Base-by-base conservation (phyloP, 2,888 invertebrate genomes). In the Drosophila recens region DNA sequence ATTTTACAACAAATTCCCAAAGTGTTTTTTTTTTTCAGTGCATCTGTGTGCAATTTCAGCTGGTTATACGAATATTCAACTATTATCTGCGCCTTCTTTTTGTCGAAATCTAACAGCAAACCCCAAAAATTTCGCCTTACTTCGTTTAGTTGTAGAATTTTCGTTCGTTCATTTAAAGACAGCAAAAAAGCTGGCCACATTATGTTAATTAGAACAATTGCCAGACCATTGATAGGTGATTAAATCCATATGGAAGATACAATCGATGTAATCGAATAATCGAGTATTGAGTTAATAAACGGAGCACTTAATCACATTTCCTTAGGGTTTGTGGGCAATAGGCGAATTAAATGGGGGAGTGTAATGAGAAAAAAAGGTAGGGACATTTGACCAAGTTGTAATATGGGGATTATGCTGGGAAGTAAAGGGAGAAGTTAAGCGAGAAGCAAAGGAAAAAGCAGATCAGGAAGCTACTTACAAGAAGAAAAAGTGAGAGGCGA, bases 41-140 rank as follows among this genome's bases (percentile, higher is more conserved):
- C 38, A 20, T 48, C 40, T 58, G 61, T 20, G 54, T 57, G 36
- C 23, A 43, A 27, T 59, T n/a, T 67, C 20, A 65, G 45, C 58
- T 57, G 38, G 40, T 51, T 57, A 45, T 43, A 53, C 59, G 49
- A 40, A 48, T 58, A 68, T 67, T 42, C 33, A 68, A 59, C 58
- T 49, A 64, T 69, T 78, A 75, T 69, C 61, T 51, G 45, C 38
- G 38, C 64, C 56, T 42, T 51, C 72, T 33, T 43, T 62, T 67
- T 51, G 49, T 48, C 17, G 42, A 42, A 56, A 72, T 75, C 52
- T 52, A 52, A 54, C 40, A 13, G 38, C 42, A 49, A 53, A 40
- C 15, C 54, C 56, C 53, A 13, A 11, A 45, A 53, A 43, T 20
- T 10, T 5, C 23, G 17, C 30, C 52, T n/a, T 13, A 9, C 53